Base-by-base conservation (phyloP, 2,113 vertebrate species). In the Gymnogyps californianus region DNA sequence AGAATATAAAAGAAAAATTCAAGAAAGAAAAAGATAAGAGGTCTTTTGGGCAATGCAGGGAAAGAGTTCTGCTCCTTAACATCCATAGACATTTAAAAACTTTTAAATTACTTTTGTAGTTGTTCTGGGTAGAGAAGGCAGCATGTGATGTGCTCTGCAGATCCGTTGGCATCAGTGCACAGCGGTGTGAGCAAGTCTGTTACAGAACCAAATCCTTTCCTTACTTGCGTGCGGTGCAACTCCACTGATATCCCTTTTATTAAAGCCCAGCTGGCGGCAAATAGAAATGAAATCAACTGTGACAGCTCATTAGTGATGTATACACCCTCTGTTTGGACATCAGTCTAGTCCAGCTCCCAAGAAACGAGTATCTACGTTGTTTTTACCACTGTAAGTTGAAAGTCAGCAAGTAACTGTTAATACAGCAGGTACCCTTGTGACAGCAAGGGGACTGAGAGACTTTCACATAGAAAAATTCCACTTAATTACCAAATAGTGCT, bases 241-340 rank as follows among this genome's bases (percentile, higher is more conserved):
- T 94, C 61, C 2, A 3, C 34, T 58, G 70, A 83, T 72, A 54
- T 2, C 17, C 25, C 40, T 95, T 93, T 79, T 91, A 80, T 83
- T 83, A 90, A 91, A 76, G 44, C 84, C 75, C 62, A 77, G 66
- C 70, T 92, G 87, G 75, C 11, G 2, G 90, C 47, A 96, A 91
- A 93, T 72, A 80, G 72, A 91, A 92, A 75, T 55, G 18, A 94
- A 94, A 72, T 76, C 77, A 71, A 28, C 83, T 84, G 83, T 91
- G 83, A 78, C 83, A 95, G 61, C 38, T 95, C 32, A 29, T 91
- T 91, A 97, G 65, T 72, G 64, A 78, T 84, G 44, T 18, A 47
- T 57, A 19, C 38, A 58, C 40, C 10, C 61, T 91, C 38, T 64
- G 19, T n/a, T n/a, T 87, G 88, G 83, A 75, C 72, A 31, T 86